These are phyloP conservation scores for Leptura quadrifasciata DNA, from an alignment of 2,888 invertebrate species.

Conservation along the genomic window DNA sequence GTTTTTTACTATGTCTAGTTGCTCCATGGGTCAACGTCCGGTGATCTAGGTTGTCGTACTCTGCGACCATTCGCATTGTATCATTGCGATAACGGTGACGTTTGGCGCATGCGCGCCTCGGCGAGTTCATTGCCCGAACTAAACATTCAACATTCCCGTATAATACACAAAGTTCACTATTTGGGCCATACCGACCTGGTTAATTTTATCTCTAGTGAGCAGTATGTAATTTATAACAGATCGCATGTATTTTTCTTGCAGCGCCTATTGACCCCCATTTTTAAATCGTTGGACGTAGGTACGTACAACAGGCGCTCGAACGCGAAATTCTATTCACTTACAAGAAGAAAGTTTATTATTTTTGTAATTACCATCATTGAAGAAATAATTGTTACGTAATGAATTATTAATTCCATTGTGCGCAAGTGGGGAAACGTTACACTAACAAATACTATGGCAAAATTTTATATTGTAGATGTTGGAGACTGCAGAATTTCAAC, in stretches of 20 bases:
- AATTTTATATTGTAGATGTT: too few relatives aligned
- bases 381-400: slow-evolving; percentile 21
- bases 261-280: slow-evolving; percentile 30
- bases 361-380: slow-evolving; percentile 26
- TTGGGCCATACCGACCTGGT: slow-evolving; percentile 60
- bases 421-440: too few relatives aligned
- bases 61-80: slow-evolving; percentile 58
- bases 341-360: slow-evolving; percentile 37
- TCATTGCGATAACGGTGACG: slow-evolving; percentile 63
- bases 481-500: too few relatives aligned
- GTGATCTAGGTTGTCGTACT: slow-evolving; percentile 62
- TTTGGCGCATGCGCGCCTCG: slow-evolving; percentile 49
- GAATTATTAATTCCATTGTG: neutral
- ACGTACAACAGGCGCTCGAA: slow-evolving; percentile 13
- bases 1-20: slow-evolving; percentile 43
- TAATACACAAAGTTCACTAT: slow-evolving; percentile 62
- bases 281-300: neutral
- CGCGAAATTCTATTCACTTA: slow-evolving; percentile 32
- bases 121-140: slow-evolving; percentile 34
- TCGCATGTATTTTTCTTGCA: slow-evolving; percentile 24
- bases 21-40: slow-evolving; percentile 57
- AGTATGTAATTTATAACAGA: slow-evolving; percentile 37
- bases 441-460: too few relatives aligned
- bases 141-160: slow-evolving; percentile 36
- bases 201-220: slow-evolving; percentile 52